These are phyloP conservation scores for Asobara japonica DNA, from an alignment of 1,140 invertebrate species.

Conservation along the genomic window DNA sequence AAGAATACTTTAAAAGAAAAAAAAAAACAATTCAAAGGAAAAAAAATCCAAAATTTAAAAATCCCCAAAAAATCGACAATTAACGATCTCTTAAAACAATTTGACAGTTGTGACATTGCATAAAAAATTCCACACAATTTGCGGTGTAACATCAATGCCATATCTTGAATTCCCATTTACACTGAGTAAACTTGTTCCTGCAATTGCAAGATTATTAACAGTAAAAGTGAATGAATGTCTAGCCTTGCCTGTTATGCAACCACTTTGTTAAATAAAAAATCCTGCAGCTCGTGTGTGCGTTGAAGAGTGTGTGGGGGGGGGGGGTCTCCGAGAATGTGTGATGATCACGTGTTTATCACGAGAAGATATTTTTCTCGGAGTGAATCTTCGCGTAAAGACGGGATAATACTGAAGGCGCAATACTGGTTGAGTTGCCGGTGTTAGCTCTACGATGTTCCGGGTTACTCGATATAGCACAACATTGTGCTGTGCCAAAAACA, in stretches of 20 bases:
- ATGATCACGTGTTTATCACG: background rate
- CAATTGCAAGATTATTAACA: background rate
- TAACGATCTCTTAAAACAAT: no score
- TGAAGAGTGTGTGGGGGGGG: background rate
- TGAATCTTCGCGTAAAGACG: background rate
- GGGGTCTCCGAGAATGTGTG: background rate
- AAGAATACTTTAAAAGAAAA: no score
- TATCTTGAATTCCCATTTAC: no score
- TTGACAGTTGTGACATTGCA: no score
- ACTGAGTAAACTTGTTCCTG: no score
- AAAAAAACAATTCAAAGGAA: no score
- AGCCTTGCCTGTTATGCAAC: conserved; percentile 8
- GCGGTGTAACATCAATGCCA: no score
- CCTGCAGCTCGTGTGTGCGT: background rate
- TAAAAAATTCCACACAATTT: no score
- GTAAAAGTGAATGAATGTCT: background rate
- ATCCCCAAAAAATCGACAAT: no score
- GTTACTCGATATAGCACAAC: background rate
- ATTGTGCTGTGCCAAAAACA: background rate
- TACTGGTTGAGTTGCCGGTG: background rate
- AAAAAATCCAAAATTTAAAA: no score
- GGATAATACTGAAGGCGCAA: background rate
- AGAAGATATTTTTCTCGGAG: background rate
- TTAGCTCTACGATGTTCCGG: background rate
- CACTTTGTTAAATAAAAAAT: background rate